Evolutionary conservation across 2,113 vertebrate genomes (phyloP), one percentile per base, ranked within the genome.

Genomic region (Pycnonotus jocosus): DNA sequence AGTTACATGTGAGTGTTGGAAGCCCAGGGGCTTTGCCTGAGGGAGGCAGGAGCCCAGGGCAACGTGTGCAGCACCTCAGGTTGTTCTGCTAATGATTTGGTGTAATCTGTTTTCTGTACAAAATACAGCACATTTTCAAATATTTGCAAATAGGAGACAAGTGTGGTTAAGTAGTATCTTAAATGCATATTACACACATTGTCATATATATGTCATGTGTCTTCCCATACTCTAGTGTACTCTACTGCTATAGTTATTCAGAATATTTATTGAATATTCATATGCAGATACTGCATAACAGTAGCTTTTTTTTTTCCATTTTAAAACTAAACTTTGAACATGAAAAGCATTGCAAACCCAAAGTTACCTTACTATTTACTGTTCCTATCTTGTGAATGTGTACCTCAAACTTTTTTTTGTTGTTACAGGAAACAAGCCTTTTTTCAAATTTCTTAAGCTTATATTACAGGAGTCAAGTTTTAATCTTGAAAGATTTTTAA

Each of bases 1-100:
- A 2, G n/a, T 18, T 60, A 3, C 0, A 0, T 48, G 27, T 38
- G 54, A 35, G 23, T 42, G 54, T 38, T 0, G 0, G 22, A 76
- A 79, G 53, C 66, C 33, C 16, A 2, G 45, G 38, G 30, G 6
- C 56, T 73, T 70, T 38, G 20, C 4, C 3, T 18, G 11, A 54
- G 40, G 40, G 11, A 77, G 48, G 48, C 44, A 22, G n/a, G 71
- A 76, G 64, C 2, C 40, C 42, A 12, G 58, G 25, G 30, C 37
- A 47, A 35, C 11, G 37, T 9, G 10, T 3, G 4, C 24, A 42
- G 62, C 37, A 7, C 21, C 65, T 78, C 21, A 0, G 1, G 9
- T 23, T 37, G 15, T 50, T 73, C 31, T 78, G 33, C 15, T 37
- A 45, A 1, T 7, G 18, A 24, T 4, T 6, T 25, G 30, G 25